phyloP scores from a whole-genome alignment of 2,797 vertebrate genomes.

The Crenuchus spilurus region DNA sequence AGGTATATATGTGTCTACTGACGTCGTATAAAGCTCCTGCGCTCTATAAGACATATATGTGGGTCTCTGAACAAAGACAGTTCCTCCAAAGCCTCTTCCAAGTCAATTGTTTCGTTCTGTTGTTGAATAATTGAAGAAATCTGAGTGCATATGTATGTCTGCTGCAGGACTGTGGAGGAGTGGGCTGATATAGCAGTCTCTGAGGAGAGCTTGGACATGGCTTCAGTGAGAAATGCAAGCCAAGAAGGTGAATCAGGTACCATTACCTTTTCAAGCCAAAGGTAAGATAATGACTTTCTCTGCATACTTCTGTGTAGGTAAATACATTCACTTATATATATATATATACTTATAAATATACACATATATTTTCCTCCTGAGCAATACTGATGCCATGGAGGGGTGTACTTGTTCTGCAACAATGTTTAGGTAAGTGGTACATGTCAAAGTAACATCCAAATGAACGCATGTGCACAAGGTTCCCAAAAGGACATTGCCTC shows the following conservation, averaged over 20 bases:
- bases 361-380: too few relatives aligned
- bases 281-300: background rate
- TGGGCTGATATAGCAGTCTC: constrained; percentile 18
- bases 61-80: constrained; percentile 19
- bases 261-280: background rate
- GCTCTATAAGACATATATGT: constrained; percentile 19
- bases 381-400: too few relatives aligned
- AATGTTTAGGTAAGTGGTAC: too few relatives aligned
- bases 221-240: background rate
- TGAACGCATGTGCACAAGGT: too few relatives aligned
- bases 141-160: constrained; percentile 42
- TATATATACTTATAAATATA: too few relatives aligned
- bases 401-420: too few relatives aligned
- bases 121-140: constrained; percentile 43
- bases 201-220: constrained; percentile 20
- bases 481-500: too few relatives aligned
- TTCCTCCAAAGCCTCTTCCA: constrained; percentile 25
- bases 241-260: constrained; percentile 14
- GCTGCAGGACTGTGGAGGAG: constrained; percentile 15
- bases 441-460: too few relatives aligned
- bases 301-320: background rate
- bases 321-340: background rate
- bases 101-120: constrained; percentile 32
- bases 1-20: too few relatives aligned
- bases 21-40: constrained; percentile 24